Base-by-base conservation (phyloP, 2,888 invertebrate species). In the Mechanitis messenoides region DNA sequence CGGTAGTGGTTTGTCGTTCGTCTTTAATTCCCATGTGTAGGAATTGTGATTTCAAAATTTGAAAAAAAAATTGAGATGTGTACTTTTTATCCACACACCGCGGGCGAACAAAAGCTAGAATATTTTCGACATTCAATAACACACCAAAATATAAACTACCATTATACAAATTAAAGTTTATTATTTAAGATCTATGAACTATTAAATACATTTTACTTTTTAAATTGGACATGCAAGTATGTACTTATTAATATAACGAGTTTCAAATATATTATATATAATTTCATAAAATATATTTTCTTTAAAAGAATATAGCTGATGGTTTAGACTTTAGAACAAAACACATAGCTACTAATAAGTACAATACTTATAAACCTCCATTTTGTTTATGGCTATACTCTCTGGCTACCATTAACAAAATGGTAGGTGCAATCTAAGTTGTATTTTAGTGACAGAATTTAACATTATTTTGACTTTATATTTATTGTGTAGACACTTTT, bases 131-230 rank as follows among this genome's bases (percentile, higher is more conserved):
- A 42, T 42, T 42, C 42, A 42, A 42, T 1, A 1, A 9, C 20
- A 20, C 20, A 20, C 20, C 6, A 11, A 9, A 6, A 2, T 3
- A 11, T 50, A 9, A 11, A 42, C 6, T 2, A 6, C 6, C 4
- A 6, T 35, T 5, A 35, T 35, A 35, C 3, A 35, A 35, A 35
- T 59, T 45, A 60, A 55, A 42, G 42, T 33, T 56, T 62, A 57
- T 54, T 47, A 47, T 47, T 20, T 47, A 50, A n/a, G 6, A 47
- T 47, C 50, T 50, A 50, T 50, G n/a, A 28, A 50, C 50, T 31
- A 31, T 9, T 50, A 11, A 2, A 50, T 31, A 31, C 2, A 50
- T n/a, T 31, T 42, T 6, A 50, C 9, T 31, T 31, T 5, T 50
- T 50, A 50, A 50, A 50, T 50, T 50, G 50, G 50, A 50, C 50